A percentile compares a stretch with the other conserved stretches of the same genome.
Conservation (phyloP, 2,797 vertebrate species). For the Clarias laeviceps region DNA sequence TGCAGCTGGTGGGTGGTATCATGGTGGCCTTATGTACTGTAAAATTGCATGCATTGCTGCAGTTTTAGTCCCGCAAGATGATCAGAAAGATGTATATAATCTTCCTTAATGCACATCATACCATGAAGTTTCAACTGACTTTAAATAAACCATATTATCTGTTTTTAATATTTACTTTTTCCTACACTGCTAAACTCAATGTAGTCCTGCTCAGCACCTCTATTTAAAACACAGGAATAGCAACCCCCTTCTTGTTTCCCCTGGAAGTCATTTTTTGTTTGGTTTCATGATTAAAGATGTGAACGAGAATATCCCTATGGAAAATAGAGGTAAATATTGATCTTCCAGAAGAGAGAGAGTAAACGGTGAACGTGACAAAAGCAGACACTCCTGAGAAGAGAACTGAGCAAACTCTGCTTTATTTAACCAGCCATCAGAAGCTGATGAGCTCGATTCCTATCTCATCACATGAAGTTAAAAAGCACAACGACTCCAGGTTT, state of each 20-base stretch:
- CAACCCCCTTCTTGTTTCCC: slow-evolving; percentile 9
- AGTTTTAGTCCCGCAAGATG: neutral
- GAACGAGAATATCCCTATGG: slow-evolving; percentile 50
- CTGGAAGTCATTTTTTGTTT: slow-evolving; percentile 34
- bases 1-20: neutral
- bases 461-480: slow-evolving; percentile 54
- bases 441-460: slow-evolving; percentile 69
- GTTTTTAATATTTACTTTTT: neutral
- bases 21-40: neutral
- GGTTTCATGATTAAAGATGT: slow-evolving; percentile 52
- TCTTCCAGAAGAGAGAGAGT: slow-evolving; percentile 66
- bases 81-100: neutral
- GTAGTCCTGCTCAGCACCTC: neutral
- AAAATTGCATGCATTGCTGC: neutral
- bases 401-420: slow-evolving; percentile 53
- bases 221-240: slow-evolving; percentile 2
- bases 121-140: neutral
- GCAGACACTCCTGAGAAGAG: slow-evolving; percentile 55
- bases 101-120: neutral
- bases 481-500: slow-evolving; percentile 49
- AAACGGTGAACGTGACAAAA: slow-evolving; percentile 60
- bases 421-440: slow-evolving; percentile 70
- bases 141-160: neutral
- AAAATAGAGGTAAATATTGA: slow-evolving; percentile 68
- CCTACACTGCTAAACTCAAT: slow-evolving; percentile 14